Evolutionary conservation across 2,888 invertebrate species (phyloP).

Genomic region (Apamea monoglypha): DNA sequence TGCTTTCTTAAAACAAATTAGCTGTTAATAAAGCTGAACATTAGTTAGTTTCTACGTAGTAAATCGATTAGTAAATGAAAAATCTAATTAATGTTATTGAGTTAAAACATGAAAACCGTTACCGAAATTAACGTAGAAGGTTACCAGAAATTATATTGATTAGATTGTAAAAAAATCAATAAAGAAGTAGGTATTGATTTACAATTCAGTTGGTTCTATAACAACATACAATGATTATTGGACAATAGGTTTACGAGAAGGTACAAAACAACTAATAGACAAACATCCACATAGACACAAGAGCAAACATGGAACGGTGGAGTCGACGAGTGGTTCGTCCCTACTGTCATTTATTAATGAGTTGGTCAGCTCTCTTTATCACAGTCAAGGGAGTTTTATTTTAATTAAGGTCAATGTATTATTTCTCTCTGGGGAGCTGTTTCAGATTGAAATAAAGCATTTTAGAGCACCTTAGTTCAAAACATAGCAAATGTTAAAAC

Average conservation of each 20-base stretch:
- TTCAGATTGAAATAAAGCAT: constrained; percentile 7
- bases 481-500: neutral
- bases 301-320: constrained; percentile 75
- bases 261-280: constrained; percentile 70
- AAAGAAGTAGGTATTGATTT: constrained; percentile 45
- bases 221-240: constrained; percentile 54
- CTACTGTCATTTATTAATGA: constrained; percentile 25
- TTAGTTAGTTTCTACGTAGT: constrained; percentile 38
- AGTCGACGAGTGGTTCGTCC: constrained; percentile 73
- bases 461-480: constrained; percentile 5
- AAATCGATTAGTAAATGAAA: constrained; percentile 59
- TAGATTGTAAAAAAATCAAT: constrained; percentile 44
- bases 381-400: constrained; percentile 19
- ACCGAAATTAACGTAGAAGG: constrained; percentile 25
- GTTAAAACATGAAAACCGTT: constrained; percentile 53
- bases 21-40: constrained; percentile 49
- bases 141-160: constrained; percentile 31
- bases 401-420: constrained; percentile 13
- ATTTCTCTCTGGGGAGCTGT: neutral
- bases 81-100: constrained; percentile 39
- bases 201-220: constrained; percentile 53
- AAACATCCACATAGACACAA: constrained; percentile 71
- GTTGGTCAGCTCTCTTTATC: constrained; percentile 24
- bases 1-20: constrained; percentile 37
- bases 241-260: constrained; percentile 59